Evolutionary conservation across 2,888 invertebrate species (phyloP), one percentile per base, ranked within the genome.

Genomic region (Cantharis nigra): DNA sequence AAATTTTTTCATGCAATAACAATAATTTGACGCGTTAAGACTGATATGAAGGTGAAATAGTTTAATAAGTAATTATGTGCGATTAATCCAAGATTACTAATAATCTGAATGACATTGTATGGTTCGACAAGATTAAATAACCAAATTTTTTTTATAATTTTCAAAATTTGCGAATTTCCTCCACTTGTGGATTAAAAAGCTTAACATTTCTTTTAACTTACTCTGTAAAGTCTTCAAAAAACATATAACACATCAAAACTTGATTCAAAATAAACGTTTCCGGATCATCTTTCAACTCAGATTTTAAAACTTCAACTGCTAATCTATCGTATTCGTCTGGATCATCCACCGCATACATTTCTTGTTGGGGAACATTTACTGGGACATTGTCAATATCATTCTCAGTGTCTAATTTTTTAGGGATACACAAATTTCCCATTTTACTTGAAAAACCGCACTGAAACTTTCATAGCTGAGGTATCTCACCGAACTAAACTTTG

Each of bases 151-250:
- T 11, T 30, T 3, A 10, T 2, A 30, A 10, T 30, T 20, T 3
- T 3, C n/a, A n/a, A n/a, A n/a, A n/a, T n/a, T n/a, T n/a, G n/a
- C n/a, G n/a, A n/a, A n/a, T n/a, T n/a, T n/a, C n/a, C n/a, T n/a
- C n/a, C n/a, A n/a, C n/a, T n/a, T n/a, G n/a, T n/a, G n/a, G n/a
- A n/a, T n/a, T n/a, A n/a, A n/a, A n/a, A 30, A 10, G 23, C 23
- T 23, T 7, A 4, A 23, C 26, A 26, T 26, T 26, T 23, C 4
- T 26, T 20, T n/a, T 4, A 33, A 33, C 10, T 90, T 87, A 95
- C 95, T 92, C 91, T 86, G 95, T 93, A 85, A 92, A 95, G 86
- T 96, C 94, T 81, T 93, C 92, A 84, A 95, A 95, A 88, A 96
- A 95, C 88, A 95, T 94, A 20, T 94, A 90, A 13, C 93, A 92